Evolutionary conservation across 2,797 vertebrate genomes (phyloP).

Genomic region (Ctenopoma kingsleyae): DNA sequence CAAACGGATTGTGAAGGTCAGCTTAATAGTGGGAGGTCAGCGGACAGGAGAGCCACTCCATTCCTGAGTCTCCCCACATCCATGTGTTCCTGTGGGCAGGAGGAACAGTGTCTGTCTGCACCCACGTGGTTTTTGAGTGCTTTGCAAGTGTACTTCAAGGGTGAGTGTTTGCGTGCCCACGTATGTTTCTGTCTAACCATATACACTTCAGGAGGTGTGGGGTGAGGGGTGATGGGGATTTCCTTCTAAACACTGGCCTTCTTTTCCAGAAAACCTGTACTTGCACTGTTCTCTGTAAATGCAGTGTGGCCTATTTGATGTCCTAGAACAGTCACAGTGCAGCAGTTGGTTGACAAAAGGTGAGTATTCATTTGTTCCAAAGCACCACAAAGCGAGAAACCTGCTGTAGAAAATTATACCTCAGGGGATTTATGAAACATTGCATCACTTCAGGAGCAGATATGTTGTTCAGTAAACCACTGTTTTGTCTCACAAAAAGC

Average conservation of each 20-base stretch:
- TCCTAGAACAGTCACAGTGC: neutral
- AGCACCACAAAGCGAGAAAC: neutral
- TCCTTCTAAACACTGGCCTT: neutral
- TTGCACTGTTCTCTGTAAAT: neutral
- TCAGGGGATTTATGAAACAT: too few species aligned
- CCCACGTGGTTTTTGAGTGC: neutral
- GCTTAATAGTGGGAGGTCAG: conserved; percentile 26
- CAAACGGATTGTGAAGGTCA: conserved; percentile 49
- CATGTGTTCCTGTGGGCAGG: conserved; percentile 11
- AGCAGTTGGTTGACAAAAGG: too few species aligned
- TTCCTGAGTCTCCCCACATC: neutral
- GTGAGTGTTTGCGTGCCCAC: neutral
- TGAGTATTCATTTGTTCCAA: neutral
- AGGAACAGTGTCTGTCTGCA: neutral
- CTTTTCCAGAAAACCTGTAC: neutral
- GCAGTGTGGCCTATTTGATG: neutral
- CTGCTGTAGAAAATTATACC: neutral
- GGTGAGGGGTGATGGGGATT: neutral
- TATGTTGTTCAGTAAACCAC: neutral
- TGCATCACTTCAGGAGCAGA: neutral
- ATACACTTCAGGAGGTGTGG: neutral
- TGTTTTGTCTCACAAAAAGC: neutral
- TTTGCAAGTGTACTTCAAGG: too few species aligned
- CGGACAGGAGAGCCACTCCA: conserved; percentile 18
- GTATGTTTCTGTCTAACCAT: neutral